A percentile compares a stretch with the other conserved stretches of the same genome.
Conservation (phyloP, 2,113 vertebrate genomes). For the Pteronura brasiliensis region DNA sequence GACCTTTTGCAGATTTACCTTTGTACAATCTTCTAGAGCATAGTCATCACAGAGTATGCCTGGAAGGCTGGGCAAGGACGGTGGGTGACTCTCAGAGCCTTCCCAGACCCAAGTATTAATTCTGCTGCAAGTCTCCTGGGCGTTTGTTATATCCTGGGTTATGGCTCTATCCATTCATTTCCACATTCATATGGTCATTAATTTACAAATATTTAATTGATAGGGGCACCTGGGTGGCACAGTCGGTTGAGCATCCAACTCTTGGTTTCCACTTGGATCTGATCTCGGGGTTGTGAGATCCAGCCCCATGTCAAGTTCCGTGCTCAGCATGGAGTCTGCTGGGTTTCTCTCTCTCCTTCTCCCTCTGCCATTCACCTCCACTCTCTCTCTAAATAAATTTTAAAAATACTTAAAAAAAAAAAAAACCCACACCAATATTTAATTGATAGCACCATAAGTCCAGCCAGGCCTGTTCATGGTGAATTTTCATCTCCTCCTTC, state of each 20-base stretch:
- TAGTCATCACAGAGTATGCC: not conserved
- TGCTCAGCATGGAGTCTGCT: not conserved
- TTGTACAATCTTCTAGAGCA: not conserved
- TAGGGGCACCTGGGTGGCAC: not conserved
- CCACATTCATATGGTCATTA: not conserved
- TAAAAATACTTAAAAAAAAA: not conserved
- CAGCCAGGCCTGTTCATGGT: not conserved
- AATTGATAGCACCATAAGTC: not conserved
- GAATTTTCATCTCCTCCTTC: not conserved
- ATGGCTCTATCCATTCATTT: not conserved
- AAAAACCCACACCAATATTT: not conserved
- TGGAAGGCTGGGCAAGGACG: not conserved
- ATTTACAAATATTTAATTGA: not conserved
- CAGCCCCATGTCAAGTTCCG: fast-evolving
- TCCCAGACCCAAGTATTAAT: not conserved
- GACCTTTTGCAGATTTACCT: not conserved
- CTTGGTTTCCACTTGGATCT: not conserved
- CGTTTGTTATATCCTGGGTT: not conserved
- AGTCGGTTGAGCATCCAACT: not conserved
- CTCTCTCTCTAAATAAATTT: not conserved
- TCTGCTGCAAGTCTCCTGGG: not conserved
- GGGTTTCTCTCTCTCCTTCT: not conserved
- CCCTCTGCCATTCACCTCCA: not conserved
- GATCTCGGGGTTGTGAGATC: not conserved
- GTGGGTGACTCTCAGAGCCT: not conserved